Evolutionary conservation across 2,888 invertebrate genomes (phyloP).

Genomic region (Aphidoletes aphidimyza): DNA sequence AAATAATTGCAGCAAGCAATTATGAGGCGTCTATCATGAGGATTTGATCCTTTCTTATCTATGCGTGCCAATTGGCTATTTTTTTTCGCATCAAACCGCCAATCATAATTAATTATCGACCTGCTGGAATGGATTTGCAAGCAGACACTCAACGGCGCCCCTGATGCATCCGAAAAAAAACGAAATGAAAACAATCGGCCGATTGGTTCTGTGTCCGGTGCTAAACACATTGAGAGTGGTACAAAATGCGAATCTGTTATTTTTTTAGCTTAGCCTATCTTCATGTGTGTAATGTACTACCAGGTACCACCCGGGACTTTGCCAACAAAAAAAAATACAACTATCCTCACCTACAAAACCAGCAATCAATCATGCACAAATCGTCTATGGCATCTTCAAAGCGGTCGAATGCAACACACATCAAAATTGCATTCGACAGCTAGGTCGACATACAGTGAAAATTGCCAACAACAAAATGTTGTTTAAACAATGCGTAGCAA

Average conservation of each 20-base stretch:
- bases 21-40: conserved; percentile 6
- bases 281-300: too few species aligned
- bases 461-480: conserved; percentile 21
- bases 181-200: background rate
- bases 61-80: background rate
- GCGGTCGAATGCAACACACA: background rate
- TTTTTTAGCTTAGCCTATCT: conserved; percentile 2
- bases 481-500: conserved; percentile 35
- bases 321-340: too few species aligned
- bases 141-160: background rate
- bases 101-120: conserved; percentile 50
- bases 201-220: background rate
- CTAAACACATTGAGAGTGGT: background rate
- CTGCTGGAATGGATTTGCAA: conserved; percentile 31
- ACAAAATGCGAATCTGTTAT: conserved; percentile 21
- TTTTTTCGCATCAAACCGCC: conserved; percentile 49
- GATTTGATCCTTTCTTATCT: conserved; percentile 25
- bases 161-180: background rate
- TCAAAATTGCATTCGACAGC: conserved; percentile 10
- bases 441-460: conserved; percentile 42
- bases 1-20: background rate
- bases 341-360: background rate
- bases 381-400: background rate
- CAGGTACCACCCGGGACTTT: too few species aligned
- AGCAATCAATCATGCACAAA: conserved; percentile 42